Evolutionary conservation across 2,888 invertebrate species (phyloP).

Genomic region (Eilema sororculum): DNA sequence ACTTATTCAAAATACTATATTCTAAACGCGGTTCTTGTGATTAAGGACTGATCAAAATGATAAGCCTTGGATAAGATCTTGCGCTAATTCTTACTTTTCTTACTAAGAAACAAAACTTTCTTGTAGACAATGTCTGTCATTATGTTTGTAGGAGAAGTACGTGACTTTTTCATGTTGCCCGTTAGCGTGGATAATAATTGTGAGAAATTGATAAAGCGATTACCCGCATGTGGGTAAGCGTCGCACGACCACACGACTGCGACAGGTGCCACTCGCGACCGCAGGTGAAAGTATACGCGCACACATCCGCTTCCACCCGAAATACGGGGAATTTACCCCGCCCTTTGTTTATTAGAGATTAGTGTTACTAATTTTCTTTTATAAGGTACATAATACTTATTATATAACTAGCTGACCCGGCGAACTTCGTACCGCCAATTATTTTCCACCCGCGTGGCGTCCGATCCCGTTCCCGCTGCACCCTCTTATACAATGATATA

Average conservation of each 20-base stretch:
- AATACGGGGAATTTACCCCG: slow-evolving; percentile 30
- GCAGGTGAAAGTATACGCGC: slow-evolving; percentile 76
- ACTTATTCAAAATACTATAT: background rate
- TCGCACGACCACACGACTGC: slow-evolving; percentile 58
- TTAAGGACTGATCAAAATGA: slow-evolving; percentile 14
- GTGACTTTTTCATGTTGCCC: slow-evolving; percentile 28
- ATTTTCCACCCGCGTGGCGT: no score
- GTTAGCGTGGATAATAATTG: slow-evolving; percentile 49
- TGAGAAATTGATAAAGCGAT: slow-evolving; percentile 54
- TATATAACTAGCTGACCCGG: no score
- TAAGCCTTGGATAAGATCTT: background rate
- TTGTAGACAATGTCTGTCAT: slow-evolving; percentile 7
- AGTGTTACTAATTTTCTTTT: background rate
- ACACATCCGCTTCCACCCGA: slow-evolving; percentile 76
- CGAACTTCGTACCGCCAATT: no score
- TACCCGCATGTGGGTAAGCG: slow-evolving; percentile 48
- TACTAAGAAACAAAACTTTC: slow-evolving; percentile 15
- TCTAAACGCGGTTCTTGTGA: background rate
- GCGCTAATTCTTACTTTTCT: background rate
- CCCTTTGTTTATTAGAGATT: slow-evolving; percentile 14
- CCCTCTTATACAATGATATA: no score
- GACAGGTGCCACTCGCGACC: slow-evolving; percentile 60
- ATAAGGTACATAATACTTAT: background rate
- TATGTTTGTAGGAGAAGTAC: slow-evolving; percentile 9
- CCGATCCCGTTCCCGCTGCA: no score